Evolutionary conservation across 2,888 invertebrate genomes (phyloP), one percentile per base, ranked within the genome.

Genomic region (Leucania comma): DNA sequence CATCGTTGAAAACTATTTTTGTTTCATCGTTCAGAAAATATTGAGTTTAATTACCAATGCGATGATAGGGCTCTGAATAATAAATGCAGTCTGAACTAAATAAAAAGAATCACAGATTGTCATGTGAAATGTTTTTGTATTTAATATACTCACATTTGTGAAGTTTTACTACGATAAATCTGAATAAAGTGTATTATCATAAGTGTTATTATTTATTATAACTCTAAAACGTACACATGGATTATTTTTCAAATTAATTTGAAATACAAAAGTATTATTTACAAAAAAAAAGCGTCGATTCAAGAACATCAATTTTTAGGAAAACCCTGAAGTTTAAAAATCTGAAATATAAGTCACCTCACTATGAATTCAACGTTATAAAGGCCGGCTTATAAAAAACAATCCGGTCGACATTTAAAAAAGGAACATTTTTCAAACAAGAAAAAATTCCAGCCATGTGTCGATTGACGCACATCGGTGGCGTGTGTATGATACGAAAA

Each of bases 381-480:
- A 89, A 88, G 86, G 85, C 85, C 75, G 80, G 81, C 80, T 80
- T 84, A 89, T 90, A 90, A 90, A 92, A 94, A 93, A 93, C 93
- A 93, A 90, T 90, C 88, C 88, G 83, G 84, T 85, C 86, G 88
- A 88, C 86, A 89, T 92, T 90, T 86, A 81, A 82, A 88, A 91
- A 93, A 92, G 86, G 64, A 82, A 72, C 64, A 35, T 68, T 80
- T 71, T 82, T 64, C 65, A 80, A 82, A 80, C 68, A 90, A 91
- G 89, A 89, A 88, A 91, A 94, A 91, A 90, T 74, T 74, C 80
- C 82, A 76, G 88, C 90, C 90, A 91, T 94, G 93, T 93, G 94
- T 93, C 94, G 93, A 94, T 93, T 89, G 90, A 90, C 90, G 90
- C 91, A 79, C 78, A 94, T 94, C 91, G 94, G 91, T 90, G 89